phyloP scores from a whole-genome alignment of 2,797 vertebrate species.

The Aquila chrysaetos region DNA sequence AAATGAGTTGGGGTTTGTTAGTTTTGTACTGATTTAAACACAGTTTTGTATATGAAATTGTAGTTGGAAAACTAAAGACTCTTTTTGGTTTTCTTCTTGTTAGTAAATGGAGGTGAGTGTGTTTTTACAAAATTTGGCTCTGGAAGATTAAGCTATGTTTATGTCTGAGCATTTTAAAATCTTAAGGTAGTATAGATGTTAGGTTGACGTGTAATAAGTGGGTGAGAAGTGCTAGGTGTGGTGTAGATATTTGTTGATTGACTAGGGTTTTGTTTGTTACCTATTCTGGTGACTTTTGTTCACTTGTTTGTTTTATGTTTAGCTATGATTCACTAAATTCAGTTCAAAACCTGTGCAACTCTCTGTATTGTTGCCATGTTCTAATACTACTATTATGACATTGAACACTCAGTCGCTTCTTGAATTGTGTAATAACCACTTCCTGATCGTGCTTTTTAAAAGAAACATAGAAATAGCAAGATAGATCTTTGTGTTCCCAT shows the following conservation, averaged over 20 bases:
- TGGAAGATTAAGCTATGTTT: not conserved
- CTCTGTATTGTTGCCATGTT: accelerated
- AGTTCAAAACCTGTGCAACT: not conserved
- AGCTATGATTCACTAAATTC: not conserved
- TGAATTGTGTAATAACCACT: accelerated
- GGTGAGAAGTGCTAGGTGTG: accelerated
- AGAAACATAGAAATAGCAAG: accelerated
- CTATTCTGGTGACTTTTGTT: not conserved
- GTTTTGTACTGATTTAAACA: accelerated
- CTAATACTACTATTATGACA: accelerated
- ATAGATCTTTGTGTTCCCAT: accelerated
- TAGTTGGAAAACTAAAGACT: accelerated
- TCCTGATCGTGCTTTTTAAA: accelerated
- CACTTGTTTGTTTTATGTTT: accelerated
- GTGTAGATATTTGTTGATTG: not conserved
- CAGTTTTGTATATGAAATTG: accelerated
- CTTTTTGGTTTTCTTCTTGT: accelerated
- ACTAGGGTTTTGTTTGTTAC: not conserved
- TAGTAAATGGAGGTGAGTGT: accelerated
- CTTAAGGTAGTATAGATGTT: accelerated
- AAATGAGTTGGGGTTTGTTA: accelerated
- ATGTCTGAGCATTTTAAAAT: not conserved
- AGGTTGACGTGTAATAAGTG: accelerated
- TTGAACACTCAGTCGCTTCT: accelerated
- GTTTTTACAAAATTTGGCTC: accelerated